phyloP scores from a whole-genome alignment of 64 coral and sea anemone species.

The Catalaphyllia jardinei region DNA sequence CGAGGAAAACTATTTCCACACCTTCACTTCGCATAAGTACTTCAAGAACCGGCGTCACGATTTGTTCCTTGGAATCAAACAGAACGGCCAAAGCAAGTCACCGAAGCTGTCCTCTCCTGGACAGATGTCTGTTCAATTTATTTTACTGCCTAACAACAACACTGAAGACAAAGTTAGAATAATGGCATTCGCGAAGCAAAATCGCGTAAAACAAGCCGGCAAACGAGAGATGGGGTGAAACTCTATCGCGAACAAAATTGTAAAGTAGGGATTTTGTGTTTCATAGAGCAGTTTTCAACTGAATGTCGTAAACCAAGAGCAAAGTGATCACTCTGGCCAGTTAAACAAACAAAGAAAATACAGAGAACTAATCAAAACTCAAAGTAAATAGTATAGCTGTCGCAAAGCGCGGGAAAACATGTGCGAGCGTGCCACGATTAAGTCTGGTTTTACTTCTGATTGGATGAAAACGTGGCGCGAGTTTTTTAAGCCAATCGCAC shows the following conservation, averaged over 20 bases:
- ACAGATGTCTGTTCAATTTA: conserved; percentile 82
- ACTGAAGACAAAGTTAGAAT: conserved; percentile 20
- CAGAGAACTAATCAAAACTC: too few relatives aligned
- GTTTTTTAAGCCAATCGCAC: too few relatives aligned
- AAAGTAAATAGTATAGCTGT: too few relatives aligned
- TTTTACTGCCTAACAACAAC: conserved; percentile 40
- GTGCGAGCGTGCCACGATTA: too few relatives aligned
- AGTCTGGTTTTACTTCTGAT: too few relatives aligned
- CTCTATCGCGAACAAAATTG: neutral
- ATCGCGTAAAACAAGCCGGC: neutral
- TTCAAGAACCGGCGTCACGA: conserved; percentile 58
- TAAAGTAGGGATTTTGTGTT: too few relatives aligned
- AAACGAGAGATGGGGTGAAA: neutral
- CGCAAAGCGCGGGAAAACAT: too few relatives aligned
- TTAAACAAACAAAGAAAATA: too few relatives aligned
- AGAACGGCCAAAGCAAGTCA: conserved; percentile 55
- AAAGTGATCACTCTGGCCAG: too few relatives aligned
- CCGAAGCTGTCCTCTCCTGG: conserved; percentile 61
- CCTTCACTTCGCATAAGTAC: conserved; percentile 80
- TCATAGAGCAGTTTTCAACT: too few relatives aligned
- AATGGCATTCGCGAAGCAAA: neutral
- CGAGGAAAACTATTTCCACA: conserved; percentile 81
- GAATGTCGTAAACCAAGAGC: too few relatives aligned
- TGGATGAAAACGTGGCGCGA: too few relatives aligned
- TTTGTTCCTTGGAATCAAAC: conserved; percentile 80